These are phyloP conservation scores for Axea sp. DNA, from an alignment of 2,888 invertebrate species.

Conservation along the genomic window DNA sequence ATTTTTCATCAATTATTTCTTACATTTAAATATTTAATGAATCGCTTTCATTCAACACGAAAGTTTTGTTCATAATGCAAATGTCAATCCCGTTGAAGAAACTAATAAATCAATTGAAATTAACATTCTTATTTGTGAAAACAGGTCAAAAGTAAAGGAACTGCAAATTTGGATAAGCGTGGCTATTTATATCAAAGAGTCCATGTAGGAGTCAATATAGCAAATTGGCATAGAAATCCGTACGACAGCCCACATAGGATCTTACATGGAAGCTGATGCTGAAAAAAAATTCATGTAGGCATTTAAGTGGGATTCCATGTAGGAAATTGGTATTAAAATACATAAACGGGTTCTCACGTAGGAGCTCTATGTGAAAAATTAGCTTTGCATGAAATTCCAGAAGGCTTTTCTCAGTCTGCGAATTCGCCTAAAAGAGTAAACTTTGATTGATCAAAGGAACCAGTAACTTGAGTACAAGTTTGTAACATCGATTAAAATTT, in stretches of 20 bases:
- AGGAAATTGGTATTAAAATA: constrained; percentile 54
- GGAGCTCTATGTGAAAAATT: constrained; percentile 36
- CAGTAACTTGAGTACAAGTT: too few relatives aligned
- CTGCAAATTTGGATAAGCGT: constrained; percentile 50
- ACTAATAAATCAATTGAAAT: too few relatives aligned
- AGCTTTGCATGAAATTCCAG: constrained; percentile 12
- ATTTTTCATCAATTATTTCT: too few relatives aligned
- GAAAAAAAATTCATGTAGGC: constrained; percentile 52
- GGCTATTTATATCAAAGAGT: constrained; percentile 45
- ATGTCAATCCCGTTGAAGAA: too few relatives aligned
- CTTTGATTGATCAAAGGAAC: too few relatives aligned
- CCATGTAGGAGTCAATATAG: constrained; percentile 53
- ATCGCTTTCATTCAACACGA: too few relatives aligned
- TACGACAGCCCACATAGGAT: constrained; percentile 49
- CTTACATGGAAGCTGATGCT: constrained; percentile 44
- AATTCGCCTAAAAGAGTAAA: not conserved
- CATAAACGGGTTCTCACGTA: constrained; percentile 44
- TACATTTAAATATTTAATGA: too few relatives aligned
- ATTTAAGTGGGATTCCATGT: constrained; percentile 56
- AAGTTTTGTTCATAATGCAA: too few relatives aligned
- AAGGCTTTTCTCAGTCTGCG: not conserved
- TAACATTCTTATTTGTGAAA: too few relatives aligned
- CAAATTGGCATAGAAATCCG: constrained; percentile 57
- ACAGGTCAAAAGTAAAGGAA: constrained; percentile 28
- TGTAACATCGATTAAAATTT: too few relatives aligned